Percentiles rank a stretch among this genome's conserved stretches.
Evolutionary conservation across 2,113 vertebrate genomes (phyloP).

Genomic region (Scortum barcoo): DNA sequence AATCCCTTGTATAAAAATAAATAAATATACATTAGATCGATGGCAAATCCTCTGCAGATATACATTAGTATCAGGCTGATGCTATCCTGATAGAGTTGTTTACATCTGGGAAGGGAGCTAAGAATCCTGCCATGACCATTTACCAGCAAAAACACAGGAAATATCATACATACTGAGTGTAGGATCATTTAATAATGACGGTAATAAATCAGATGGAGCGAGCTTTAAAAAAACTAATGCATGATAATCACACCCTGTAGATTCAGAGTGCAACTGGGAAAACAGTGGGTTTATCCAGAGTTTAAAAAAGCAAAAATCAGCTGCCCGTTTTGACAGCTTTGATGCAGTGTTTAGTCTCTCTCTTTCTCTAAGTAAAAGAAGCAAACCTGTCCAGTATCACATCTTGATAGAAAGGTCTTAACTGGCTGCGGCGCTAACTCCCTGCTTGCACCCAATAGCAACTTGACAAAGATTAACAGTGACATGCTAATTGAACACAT

Average conservation of each 20-base stretch:
- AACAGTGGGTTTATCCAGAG: slow-evolving; percentile 9
- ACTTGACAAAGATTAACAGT: slow-evolving; percentile 64
- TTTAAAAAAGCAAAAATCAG: not conserved
- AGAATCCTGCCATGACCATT: not conserved
- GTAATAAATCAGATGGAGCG: slow-evolving; percentile 1
- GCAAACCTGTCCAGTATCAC: slow-evolving; percentile 1
- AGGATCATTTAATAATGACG: not conserved
- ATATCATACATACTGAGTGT: not conserved
- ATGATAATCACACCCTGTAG: not conserved
- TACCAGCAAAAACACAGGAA: not conserved
- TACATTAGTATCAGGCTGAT: not conserved
- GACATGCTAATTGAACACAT: slow-evolving; percentile 70
- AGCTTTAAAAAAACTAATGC: not conserved
- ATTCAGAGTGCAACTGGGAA: not conserved
- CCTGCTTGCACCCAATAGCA: slow-evolving; percentile 25
- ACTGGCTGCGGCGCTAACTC: slow-evolving; percentile 24
- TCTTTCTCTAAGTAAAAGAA: not conserved
- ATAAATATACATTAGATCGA: slow-evolving; percentile 27
- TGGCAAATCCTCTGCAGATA: slow-evolving; percentile 16
- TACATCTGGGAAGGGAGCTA: not conserved
- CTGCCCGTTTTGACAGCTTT: slow-evolving; percentile 7
- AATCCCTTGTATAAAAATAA: slow-evolving; percentile 5
- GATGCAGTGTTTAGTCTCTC: not conserved
- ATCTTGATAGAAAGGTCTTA: slow-evolving; percentile 47
- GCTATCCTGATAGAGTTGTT: not conserved